Conservation (phyloP, 2,797 vertebrate genomes). For the Sebastes reedi region DNA sequence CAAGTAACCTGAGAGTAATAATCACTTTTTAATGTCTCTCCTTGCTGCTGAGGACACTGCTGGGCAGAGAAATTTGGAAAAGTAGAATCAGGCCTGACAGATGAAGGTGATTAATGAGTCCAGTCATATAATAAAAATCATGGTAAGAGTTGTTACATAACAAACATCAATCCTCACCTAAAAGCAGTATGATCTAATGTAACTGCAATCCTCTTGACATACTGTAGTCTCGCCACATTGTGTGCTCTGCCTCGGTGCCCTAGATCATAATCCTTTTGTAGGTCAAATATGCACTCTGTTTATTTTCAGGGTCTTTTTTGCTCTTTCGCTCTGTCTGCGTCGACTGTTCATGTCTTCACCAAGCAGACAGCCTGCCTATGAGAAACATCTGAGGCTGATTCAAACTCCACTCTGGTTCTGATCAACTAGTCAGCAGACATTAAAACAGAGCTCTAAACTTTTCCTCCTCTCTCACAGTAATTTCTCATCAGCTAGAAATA, state of each 20-base stretch:
- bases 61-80: constrained; percentile 18
- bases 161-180: constrained; percentile 37
- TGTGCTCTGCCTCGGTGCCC: constrained; percentile 30
- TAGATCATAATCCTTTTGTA: constrained; percentile 49
- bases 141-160: constrained; percentile 46
- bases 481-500: neutral
- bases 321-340: neutral
- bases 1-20: constrained; percentile 48
- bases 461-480: neutral
- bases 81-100: neutral
- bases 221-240: constrained; percentile 42
- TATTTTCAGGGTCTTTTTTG: neutral
- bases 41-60: constrained; percentile 2
- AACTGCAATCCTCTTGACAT: constrained; percentile 56
- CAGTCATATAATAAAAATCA: constrained; percentile 29
- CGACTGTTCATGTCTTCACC: neutral
- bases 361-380: neutral
- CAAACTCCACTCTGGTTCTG: neutral
- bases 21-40: constrained; percentile 38
- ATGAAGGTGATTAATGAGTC: constrained; percentile 26
- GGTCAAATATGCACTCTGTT: constrained; percentile 47
- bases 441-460: neutral
- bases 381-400: constrained; percentile 13
- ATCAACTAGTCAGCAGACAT: neutral
- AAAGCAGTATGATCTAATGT: constrained; percentile 58